These are phyloP conservation scores for Dipodomys spectabilis DNA, from an alignment of 2,113 vertebrate species.

Conservation along the genomic window DNA sequence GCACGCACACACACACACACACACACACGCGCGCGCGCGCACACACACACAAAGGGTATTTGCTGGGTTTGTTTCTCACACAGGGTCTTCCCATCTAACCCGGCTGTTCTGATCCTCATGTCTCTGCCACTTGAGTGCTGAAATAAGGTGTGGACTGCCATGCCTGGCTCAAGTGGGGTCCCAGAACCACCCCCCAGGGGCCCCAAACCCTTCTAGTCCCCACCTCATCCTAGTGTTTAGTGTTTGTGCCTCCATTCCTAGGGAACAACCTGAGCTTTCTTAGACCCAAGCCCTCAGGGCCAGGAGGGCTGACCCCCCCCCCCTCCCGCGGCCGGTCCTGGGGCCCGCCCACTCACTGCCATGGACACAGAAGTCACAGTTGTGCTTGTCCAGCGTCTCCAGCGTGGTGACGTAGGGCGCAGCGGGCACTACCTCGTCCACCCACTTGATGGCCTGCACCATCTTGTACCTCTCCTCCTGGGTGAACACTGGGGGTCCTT, in stretches of 20 bases:
- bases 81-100: neutral
- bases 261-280: neutral
- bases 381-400: slow-evolving; percentile 95
- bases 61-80: too few relatives aligned
- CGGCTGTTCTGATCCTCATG: neutral
- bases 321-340: neutral
- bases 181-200: neutral
- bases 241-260: accelerated
- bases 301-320: too few relatives aligned
- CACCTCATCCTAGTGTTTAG: accelerated
- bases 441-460: slow-evolving; percentile 99
- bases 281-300: too few relatives aligned
- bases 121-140: neutral
- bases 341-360: slow-evolving; percentile 90
- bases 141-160: neutral
- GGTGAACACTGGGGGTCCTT: slow-evolving; percentile 97
- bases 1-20: too few relatives aligned
- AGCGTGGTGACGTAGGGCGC: slow-evolving; percentile 97
- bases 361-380: slow-evolving; percentile 97
- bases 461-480: slow-evolving; percentile 97
- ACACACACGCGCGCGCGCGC: neutral
- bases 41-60: too few relatives aligned
- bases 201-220: neutral
- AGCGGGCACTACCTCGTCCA: slow-evolving; percentile 96
- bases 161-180: neutral